Percentiles rank a stretch among this genome's conserved stretches.
Evolutionary conservation across 2,113 vertebrate species (phyloP).

Genomic region (Protobothrops flavoviridis): DNA sequence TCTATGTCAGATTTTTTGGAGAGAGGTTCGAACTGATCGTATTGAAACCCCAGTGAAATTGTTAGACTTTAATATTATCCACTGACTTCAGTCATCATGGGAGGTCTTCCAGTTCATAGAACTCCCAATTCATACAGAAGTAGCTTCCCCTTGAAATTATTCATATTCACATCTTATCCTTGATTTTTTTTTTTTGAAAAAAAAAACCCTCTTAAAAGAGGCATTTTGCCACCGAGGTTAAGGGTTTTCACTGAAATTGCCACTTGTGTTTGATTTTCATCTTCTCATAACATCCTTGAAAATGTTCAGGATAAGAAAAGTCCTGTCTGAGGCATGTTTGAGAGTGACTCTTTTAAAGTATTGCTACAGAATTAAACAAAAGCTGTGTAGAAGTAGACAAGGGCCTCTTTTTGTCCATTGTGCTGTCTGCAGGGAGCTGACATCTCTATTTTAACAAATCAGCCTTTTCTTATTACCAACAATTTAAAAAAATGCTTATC

Average conservation of each 20-base stretch:
- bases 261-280: constrained; percentile 24
- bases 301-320: not conserved
- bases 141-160: constrained; percentile 1
- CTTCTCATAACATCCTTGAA: not conserved
- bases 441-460: constrained; percentile 38
- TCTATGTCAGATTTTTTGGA: constrained; percentile 18
- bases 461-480: constrained; percentile 38
- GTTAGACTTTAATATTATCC: constrained; percentile 29
- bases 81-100: constrained; percentile 8
- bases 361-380: constrained; percentile 32
- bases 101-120: constrained; percentile 20
- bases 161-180: constrained; percentile 21
- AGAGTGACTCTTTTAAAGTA: constrained; percentile 17
- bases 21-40: constrained; percentile 32
- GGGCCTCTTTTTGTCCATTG: constrained; percentile 22
- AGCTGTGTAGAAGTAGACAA: constrained; percentile 19
- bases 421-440: constrained; percentile 15
- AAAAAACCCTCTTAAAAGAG: constrained; percentile 19
- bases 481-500: constrained; percentile 58
- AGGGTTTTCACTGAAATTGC: constrained; percentile 20
- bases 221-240: constrained; percentile 22
- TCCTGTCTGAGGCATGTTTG: constrained; percentile 1
- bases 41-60: constrained; percentile 41
- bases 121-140: constrained; percentile 22
- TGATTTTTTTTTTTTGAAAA: not conserved